Base-by-base conservation (phyloP, 2,888 invertebrate genomes). In the Diarsia brunnea region DNA sequence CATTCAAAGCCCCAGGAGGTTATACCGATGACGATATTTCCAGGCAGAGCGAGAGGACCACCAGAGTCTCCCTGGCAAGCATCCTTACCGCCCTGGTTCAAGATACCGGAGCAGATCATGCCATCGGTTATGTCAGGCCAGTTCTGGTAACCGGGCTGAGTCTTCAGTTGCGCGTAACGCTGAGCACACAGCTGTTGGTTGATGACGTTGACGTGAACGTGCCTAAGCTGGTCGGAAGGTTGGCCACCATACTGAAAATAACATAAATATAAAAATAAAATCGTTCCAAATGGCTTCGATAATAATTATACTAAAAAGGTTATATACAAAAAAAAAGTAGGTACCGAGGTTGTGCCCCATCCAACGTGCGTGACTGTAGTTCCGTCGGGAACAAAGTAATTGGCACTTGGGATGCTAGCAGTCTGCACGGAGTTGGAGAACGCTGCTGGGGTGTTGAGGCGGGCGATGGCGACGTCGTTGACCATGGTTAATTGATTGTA, bases 21-120 rank as follows among this genome's bases (percentile, higher is more conserved):
- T 80, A 97, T 87, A 38, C 97, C 97, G 82, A 96, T 93, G 68
- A 96, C 78, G 73, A 93, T 90, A 76, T 92, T 79, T 43, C 92
- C 90, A 43, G 7, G n/a, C 12, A 94, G 91, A 19, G 68, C 71
- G 31, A 97, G 89, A 19, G 97, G 97, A 31, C 97, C 97, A 16
- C 97, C 97, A 69, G 95, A 95, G 91, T 97, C 97, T n/a, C 96
- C 97, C 89, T 95, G 93, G 84, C 95, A 95, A 7, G 93, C 90
- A 82, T 94, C 95, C 82, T 89, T 90, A 27, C 92, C 93, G 4
- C 93, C 92, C 8, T 88, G 81, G 58, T 81, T 21, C 43, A 79
- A 74, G 45, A 90, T 84, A 43, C 94, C 95, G 31, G 93, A 89
- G 86, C 95, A 95, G 45, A 94, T 10, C 93, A 94, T 94, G 21